These are phyloP conservation scores for Caiman crocodilus DNA, from an alignment of 2,797 vertebrate species.

Conservation along the genomic window DNA sequence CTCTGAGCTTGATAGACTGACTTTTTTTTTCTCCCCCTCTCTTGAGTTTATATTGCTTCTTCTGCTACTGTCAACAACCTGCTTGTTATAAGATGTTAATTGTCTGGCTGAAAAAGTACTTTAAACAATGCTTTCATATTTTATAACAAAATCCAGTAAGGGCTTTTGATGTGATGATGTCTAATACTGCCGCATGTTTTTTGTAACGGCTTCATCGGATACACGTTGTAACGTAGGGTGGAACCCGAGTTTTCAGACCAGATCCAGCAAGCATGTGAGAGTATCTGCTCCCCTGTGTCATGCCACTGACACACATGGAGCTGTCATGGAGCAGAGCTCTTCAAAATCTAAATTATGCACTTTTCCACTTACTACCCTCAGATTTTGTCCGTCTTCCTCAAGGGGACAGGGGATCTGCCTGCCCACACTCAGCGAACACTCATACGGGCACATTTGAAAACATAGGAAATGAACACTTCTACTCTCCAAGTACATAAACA, in stretches of 20 bases:
- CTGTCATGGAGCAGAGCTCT: background rate
- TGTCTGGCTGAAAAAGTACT: background rate
- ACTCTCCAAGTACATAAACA: background rate
- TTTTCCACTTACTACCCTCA: background rate
- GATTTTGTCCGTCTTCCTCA: background rate
- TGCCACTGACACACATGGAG: rapidly evolving
- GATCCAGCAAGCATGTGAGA: background rate
- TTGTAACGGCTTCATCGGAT: background rate
- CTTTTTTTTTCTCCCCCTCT: background rate
- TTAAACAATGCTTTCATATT: background rate
- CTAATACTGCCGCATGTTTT: background rate
- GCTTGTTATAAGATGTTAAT: background rate
- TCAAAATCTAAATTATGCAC: background rate
- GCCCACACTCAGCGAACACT: background rate
- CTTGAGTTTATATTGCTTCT: background rate
- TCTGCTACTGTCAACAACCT: background rate
- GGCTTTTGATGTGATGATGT: background rate
- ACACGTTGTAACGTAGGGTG: rapidly evolving
- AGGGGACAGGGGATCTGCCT: background rate
- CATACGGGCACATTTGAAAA: background rate
- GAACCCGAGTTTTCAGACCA: rapidly evolving
- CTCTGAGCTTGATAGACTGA: background rate
- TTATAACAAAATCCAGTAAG: rapidly evolving
- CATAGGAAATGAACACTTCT: background rate
- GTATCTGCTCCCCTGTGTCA: rapidly evolving